phyloP scores from a whole-genome alignment of 2,888 invertebrate species.

The Oegoconia quadripuncta region DNA sequence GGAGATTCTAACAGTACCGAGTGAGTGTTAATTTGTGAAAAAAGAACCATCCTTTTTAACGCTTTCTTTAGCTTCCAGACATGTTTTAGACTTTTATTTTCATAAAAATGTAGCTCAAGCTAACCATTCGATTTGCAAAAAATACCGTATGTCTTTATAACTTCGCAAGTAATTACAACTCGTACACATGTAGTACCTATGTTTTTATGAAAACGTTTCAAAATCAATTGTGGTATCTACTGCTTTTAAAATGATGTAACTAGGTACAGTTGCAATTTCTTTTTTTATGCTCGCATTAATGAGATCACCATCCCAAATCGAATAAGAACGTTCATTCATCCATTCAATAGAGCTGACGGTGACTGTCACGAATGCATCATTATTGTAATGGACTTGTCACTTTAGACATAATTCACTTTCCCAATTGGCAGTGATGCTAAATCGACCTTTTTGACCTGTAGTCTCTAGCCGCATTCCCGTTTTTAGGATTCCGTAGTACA shows the following conservation, averaged over 20 bases:
- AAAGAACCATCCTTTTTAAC: slow-evolving; percentile 14
- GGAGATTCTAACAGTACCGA: slow-evolving; percentile 27
- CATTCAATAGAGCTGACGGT: no score
- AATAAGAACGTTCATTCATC: no score
- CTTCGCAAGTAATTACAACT: slow-evolving; percentile 17
- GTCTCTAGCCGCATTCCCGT: neutral
- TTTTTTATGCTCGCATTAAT: no score
- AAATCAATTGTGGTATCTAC: no score
- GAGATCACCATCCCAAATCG: no score
- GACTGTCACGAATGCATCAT: neutral
- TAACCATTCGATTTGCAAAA: slow-evolving; percentile 14
- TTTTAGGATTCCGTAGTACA: no score
- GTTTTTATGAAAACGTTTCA: no score
- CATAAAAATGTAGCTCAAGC: slow-evolving; percentile 16
- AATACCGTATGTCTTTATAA: slow-evolving; percentile 16
- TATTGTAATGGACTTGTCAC: slow-evolving; percentile 16
- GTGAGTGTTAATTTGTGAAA: slow-evolving; percentile 16
- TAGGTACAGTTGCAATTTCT: no score
- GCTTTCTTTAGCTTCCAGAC: slow-evolving; percentile 19
- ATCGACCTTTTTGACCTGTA: slow-evolving; percentile 21
- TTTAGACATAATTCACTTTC: slow-evolving; percentile 19
- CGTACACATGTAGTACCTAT: slow-evolving; percentile 12
- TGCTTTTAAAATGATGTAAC: no score
- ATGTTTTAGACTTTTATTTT: slow-evolving; percentile 10
- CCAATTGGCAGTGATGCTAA: slow-evolving; percentile 11